These are phyloP conservation scores for Lepidurus packardi DNA, from an alignment of 1,140 invertebrate genomes.

Conservation along the genomic window DNA sequence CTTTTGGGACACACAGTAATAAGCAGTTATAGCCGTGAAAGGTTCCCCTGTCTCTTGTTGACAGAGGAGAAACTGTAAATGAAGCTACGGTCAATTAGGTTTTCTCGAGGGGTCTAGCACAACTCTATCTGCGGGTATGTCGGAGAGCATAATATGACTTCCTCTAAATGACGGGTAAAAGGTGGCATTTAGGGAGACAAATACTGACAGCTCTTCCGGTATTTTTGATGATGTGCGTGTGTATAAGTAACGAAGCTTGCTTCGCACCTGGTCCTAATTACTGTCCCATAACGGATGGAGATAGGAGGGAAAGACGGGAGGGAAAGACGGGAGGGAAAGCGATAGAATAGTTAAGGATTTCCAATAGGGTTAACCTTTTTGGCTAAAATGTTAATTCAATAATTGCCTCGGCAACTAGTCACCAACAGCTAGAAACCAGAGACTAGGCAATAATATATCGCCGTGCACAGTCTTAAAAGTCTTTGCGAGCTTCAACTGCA, in stretches of 20 bases:
- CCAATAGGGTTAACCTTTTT: no score
- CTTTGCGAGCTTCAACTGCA: background rate
- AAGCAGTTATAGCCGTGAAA: no score
- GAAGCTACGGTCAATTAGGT: background rate
- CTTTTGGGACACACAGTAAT: no score
- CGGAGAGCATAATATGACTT: background rate
- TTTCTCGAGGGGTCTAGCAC: background rate
- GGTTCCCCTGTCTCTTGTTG: no score
- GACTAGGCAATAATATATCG: no score
- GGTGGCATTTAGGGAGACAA: background rate
- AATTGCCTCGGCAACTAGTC: no score
- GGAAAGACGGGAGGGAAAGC: background rate
- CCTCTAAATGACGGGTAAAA: background rate
- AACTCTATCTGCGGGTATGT: background rate
- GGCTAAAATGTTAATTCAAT: no score
- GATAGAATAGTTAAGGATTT: background rate
- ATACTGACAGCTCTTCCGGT: constrained; percentile 17
- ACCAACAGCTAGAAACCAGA: no score
- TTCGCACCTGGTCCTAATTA: constrained; percentile 14
- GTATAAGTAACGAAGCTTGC: constrained; percentile 6
- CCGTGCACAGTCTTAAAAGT: no score
- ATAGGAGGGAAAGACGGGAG: background rate
- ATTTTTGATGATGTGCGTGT: constrained; percentile 19
- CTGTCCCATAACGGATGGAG: background rate
- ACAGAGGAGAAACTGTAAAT: no score